Evolutionary conservation across 2,113 vertebrate species (phyloP).

Genomic region (Synodontis membranacea): DNA sequence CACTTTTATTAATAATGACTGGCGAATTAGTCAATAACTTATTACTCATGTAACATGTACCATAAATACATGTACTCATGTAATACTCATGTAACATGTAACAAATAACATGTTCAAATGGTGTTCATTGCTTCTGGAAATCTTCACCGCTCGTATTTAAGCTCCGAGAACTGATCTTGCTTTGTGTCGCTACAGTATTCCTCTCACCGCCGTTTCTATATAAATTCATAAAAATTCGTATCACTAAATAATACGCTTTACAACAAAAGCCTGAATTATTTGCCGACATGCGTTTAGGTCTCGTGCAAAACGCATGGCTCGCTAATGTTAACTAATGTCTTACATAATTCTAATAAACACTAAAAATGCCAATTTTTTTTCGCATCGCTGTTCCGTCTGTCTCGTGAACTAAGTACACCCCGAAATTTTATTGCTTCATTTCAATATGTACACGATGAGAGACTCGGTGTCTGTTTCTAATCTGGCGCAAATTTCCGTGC

Average conservation of each 20-base stretch:
- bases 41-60: too few species aligned
- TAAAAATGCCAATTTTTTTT: not conserved
- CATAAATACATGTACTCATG: too few species aligned
- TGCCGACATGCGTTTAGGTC: too few species aligned
- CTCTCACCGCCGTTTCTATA: not conserved
- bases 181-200: too few species aligned
- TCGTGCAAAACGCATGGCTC: not conserved
- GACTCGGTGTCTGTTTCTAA: conserved; percentile 7
- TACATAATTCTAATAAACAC: not conserved
- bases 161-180: not conserved
- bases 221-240: not conserved
- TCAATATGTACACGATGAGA: not conserved
- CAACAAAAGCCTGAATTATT: not conserved
- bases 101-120: too few species aligned
- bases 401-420: not conserved
- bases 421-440: not conserved
- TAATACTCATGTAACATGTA: too few species aligned
- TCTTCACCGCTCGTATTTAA: not conserved
- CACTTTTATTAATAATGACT: not conserved
- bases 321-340: too few species aligned
- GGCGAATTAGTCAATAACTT: not conserved
- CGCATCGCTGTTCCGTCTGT: not conserved
- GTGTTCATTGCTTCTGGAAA: not conserved
- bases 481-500: conserved; percentile 13
- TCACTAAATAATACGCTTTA: not conserved